phyloP scores from a whole-genome alignment of 2,888 invertebrate species.

The Epirrhoe alternata region DNA sequence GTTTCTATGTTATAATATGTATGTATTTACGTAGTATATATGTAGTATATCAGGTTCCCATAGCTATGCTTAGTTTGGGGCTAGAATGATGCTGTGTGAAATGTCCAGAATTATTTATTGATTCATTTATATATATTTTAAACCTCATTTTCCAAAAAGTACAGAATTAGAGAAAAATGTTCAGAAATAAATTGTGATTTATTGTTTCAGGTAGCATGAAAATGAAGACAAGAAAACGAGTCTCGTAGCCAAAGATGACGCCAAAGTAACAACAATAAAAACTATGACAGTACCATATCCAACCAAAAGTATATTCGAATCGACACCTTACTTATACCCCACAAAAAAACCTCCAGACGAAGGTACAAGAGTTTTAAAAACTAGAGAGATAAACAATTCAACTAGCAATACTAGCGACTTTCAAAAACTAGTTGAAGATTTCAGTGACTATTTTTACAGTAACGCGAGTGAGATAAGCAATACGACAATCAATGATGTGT shows the following conservation, averaged over 20 bases:
- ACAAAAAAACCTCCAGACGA: conserved; percentile 65
- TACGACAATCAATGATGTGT: conserved; percentile 71
- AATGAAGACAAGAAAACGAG: conserved; percentile 45
- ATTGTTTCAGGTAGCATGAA: conserved; percentile 37
- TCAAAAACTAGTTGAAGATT: conserved; percentile 89
- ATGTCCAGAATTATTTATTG: too few relatives aligned
- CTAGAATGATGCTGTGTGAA: too few relatives aligned
- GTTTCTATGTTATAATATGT: too few relatives aligned
- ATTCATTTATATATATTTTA: too few relatives aligned
- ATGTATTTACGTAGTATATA: too few relatives aligned
- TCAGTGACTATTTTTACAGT: conserved; percentile 91
- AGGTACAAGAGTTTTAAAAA: conserved; percentile 15
- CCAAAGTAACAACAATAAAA: conserved; percentile 41
- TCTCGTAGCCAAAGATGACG: conserved; percentile 45
- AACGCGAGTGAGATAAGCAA: conserved; percentile 82
- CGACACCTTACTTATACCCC: conserved; percentile 42
- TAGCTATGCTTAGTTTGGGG: too few relatives aligned
- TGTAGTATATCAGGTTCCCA: too few relatives aligned
- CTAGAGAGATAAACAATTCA: conserved; percentile 30
- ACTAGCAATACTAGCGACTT: conserved; percentile 76
- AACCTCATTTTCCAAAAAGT: too few relatives aligned
- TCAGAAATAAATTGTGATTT: neutral
- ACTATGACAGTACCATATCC: conserved; percentile 58
- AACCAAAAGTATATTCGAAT: conserved; percentile 31
- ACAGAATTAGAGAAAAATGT: too few relatives aligned